Base-by-base conservation (phyloP, 1,140 invertebrate species). In the Drosophila sulfurigaster region DNA sequence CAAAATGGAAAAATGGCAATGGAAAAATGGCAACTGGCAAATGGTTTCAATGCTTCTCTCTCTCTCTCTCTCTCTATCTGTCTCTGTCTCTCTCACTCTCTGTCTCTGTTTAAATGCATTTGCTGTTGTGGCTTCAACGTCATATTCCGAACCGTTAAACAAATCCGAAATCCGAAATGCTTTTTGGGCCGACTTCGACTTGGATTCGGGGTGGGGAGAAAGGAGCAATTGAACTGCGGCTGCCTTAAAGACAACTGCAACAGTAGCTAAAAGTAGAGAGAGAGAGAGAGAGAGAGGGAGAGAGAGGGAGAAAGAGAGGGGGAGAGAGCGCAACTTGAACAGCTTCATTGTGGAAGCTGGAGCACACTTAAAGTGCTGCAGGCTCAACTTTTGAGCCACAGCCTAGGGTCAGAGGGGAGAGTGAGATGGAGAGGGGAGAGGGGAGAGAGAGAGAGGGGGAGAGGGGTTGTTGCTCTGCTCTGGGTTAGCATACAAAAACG, bases 401-500 rank as follows among this genome's bases (percentile, higher is more conserved):
- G 20, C 20, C 20, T 25, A 25, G 48, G 48, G 20, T 41, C 16
- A 51, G 48, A 6, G 43, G 25, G 48, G 48, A n/a, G 51, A 30
- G 51, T 11, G 35, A 10, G 1, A 32, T 5, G 6, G 32, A 8
- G 32, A 32, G 32, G 8, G 3, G 11, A n/a, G 38, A 41, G 3
- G 41, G 6, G 41, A 43, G 35, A 38, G 35, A 35, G 3, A 13
- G 41, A 43, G 41, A 43, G 11, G 41, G 38, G n/a, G 38, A 4
- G n/a, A 4, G 41, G 4, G 11, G n/a, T 5, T 49, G 48, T 49
- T 49, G 51, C 28, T 35, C n/a, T 46, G 48, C 15, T 45, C 15
- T 45, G 63, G 81, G 81, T 83, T 85, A 81, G 81, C 81, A 83
- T 85, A 85, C 78, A 87, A 88, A 25, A 88, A 87, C 73, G 83